Evolutionary conservation across 2,888 invertebrate genomes (phyloP).

Genomic region (Prosapia bicincta): DNA sequence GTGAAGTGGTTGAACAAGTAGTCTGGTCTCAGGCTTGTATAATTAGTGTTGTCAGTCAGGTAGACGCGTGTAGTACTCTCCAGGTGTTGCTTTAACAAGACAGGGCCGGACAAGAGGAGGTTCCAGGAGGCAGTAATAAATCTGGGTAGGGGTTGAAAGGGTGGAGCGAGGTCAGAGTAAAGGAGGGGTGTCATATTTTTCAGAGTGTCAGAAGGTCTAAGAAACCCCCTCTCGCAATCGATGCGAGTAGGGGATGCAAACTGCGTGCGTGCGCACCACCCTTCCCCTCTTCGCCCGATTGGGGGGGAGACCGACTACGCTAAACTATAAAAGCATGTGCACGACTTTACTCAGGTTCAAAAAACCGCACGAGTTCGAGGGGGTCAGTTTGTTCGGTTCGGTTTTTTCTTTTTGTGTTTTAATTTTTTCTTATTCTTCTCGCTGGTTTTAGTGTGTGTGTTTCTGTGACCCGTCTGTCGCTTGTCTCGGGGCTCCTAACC

Average conservation of each 20-base stretch:
- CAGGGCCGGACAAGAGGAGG: neutral
- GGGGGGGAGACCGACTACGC: slow-evolving; percentile 9
- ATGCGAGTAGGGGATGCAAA: slow-evolving; percentile 21
- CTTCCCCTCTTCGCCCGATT: slow-evolving; percentile 41
- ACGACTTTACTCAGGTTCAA: slow-evolving; percentile 45
- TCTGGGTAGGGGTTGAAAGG: slow-evolving; percentile 16
- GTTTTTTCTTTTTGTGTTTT: slow-evolving; percentile 39
- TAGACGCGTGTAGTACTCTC: slow-evolving; percentile 6
- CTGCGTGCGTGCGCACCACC: slow-evolving; percentile 40
- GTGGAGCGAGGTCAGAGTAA: slow-evolving; percentile 23
- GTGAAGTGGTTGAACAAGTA: neutral
- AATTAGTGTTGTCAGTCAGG: slow-evolving; percentile 3
- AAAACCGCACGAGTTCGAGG: slow-evolving; percentile 41
- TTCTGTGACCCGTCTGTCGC: slow-evolving; percentile 18
- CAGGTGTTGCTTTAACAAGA: slow-evolving; percentile 2
- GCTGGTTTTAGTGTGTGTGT: slow-evolving; percentile 21
- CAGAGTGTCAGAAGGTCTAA: slow-evolving; percentile 28
- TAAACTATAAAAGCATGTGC: slow-evolving; percentile 33
- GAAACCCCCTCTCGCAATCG: slow-evolving; percentile 21
- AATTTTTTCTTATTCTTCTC: slow-evolving; percentile 33
- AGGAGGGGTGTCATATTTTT: slow-evolving; percentile 34
- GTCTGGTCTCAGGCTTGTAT: neutral
- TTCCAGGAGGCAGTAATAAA: slow-evolving; percentile 16
- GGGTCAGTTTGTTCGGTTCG: slow-evolving; percentile 36
- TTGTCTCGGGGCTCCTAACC: slow-evolving; percentile 19